Conservation (phyloP, 2,888 invertebrate genomes). For the Vesta saturnalis region DNA sequence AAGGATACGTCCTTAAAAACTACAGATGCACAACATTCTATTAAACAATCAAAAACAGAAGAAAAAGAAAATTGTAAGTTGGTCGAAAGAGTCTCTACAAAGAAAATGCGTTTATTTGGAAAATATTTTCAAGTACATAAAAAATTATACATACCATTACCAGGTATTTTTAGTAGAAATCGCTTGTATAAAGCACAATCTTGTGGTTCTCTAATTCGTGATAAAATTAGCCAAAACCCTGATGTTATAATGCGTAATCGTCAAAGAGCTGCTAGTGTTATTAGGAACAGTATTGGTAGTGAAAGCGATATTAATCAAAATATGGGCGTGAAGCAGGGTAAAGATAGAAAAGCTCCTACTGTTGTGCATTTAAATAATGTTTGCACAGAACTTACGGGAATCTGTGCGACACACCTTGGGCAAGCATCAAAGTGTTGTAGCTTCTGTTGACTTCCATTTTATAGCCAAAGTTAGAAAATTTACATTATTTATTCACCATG, state of each 20-base stretch:
- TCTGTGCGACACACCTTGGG: slow-evolving; percentile 67
- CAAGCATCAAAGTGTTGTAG: slow-evolving; percentile 69
- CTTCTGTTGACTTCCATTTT: slow-evolving; percentile 64
- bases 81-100: slow-evolving; percentile 56
- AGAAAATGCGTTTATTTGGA: slow-evolving; percentile 70
- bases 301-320: slow-evolving; percentile 67
- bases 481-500: slow-evolving; percentile 19
- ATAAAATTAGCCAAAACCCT: slow-evolving; percentile 62
- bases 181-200: slow-evolving; percentile 71
- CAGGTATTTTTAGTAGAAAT: slow-evolving; percentile 66
- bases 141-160: slow-evolving; percentile 71
- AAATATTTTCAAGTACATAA: slow-evolving; percentile 76
- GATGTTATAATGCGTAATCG: slow-evolving; percentile 58
- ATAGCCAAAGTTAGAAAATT: slow-evolving; percentile 32
- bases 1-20: slow-evolving; percentile 41
- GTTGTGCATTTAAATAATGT: slow-evolving; percentile 60
- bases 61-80: slow-evolving; percentile 53
- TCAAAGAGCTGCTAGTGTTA: slow-evolving; percentile 61
- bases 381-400: slow-evolving; percentile 63
- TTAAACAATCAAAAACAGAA: slow-evolving; percentile 30
- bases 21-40: slow-evolving; percentile 21
- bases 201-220: slow-evolving; percentile 69
- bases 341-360: slow-evolving; percentile 45
- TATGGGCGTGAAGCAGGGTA: slow-evolving; percentile 53
- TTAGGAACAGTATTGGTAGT: slow-evolving; percentile 57